Percentiles rank a stretch among this genome's conserved stretches.
These are phyloP conservation scores for Sebastes aleutianus DNA, from an alignment of 2,797 vertebrate genomes.

Conservation along the genomic window DNA sequence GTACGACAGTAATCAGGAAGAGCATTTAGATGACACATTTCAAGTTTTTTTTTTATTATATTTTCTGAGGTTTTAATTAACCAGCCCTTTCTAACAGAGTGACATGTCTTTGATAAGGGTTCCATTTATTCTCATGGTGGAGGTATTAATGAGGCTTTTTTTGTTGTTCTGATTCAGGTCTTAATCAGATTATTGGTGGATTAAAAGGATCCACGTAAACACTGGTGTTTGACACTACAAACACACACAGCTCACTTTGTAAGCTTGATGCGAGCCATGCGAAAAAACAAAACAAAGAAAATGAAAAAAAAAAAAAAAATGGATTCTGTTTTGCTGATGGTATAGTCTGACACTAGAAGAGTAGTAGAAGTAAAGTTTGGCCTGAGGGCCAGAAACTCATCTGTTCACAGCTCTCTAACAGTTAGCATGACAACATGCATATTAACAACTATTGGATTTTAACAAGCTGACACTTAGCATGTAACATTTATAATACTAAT, in stretches of 20 bases:
- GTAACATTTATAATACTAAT: too few relatives aligned
- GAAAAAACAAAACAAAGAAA: neutral
- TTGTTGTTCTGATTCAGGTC: neutral
- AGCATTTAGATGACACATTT: neutral
- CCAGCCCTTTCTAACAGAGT: neutral
- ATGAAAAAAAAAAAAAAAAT: neutral
- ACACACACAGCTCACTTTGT: neutral
- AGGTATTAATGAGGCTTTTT: constrained; percentile 2
- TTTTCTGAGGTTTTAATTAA: neutral
- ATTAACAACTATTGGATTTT: too few relatives aligned
- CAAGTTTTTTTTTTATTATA: too few relatives aligned
- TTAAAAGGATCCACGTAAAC: neutral
- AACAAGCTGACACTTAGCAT: too few relatives aligned
- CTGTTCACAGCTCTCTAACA: neutral
- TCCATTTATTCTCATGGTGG: neutral
- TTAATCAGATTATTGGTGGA: constrained; percentile 13
- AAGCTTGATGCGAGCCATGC: neutral
- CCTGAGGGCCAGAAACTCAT: neutral
- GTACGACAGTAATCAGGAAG: too few relatives aligned
- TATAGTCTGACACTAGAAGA: neutral
- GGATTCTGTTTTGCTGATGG: neutral
- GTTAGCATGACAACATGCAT: neutral
- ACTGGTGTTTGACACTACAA: neutral
- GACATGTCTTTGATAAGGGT: neutral
- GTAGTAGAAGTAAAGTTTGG: neutral